These are phyloP conservation scores for Lophochroa leadbeateri DNA, from an alignment of 2,113 vertebrate species.

Conservation along the genomic window DNA sequence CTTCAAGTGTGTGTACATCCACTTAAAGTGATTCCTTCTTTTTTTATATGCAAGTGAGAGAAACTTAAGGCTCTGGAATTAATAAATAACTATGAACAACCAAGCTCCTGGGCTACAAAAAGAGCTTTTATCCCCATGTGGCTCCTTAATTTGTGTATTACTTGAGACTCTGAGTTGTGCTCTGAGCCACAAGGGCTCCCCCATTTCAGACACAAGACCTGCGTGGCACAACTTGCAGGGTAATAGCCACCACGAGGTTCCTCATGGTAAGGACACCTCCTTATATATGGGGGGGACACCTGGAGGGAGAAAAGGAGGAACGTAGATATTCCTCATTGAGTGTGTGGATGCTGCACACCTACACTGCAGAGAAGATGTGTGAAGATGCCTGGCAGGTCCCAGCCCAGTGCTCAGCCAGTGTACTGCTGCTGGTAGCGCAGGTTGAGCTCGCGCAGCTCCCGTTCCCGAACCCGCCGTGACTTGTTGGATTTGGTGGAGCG, in stretches of 20 bases:
- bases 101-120: not conserved
- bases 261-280: not conserved
- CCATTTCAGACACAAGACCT: rapidly evolving
- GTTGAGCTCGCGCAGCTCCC: slow-evolving; percentile 94
- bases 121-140: not conserved
- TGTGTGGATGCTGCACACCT: not conserved
- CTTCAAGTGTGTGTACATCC: rapidly evolving
- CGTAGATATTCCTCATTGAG: not conserved
- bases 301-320: not conserved
- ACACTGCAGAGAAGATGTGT: not conserved
- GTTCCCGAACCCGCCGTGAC: slow-evolving; percentile 90
- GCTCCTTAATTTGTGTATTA: not conserved
- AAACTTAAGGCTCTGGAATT: not conserved
- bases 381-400: not conserved
- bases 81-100: slow-evolving; percentile 62
- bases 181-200: not conserved
- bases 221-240: not conserved
- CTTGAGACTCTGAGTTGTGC: not conserved
- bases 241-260: not conserved
- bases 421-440: slow-evolving; percentile 97
- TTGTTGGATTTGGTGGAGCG: slow-evolving; percentile 97
- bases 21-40: not conserved
- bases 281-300: not conserved
- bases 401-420: slow-evolving; percentile 79
- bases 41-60: not conserved